Base-by-base conservation (phyloP, 2,113 vertebrate species). In the Myrmecophaga tridactyla region DNA sequence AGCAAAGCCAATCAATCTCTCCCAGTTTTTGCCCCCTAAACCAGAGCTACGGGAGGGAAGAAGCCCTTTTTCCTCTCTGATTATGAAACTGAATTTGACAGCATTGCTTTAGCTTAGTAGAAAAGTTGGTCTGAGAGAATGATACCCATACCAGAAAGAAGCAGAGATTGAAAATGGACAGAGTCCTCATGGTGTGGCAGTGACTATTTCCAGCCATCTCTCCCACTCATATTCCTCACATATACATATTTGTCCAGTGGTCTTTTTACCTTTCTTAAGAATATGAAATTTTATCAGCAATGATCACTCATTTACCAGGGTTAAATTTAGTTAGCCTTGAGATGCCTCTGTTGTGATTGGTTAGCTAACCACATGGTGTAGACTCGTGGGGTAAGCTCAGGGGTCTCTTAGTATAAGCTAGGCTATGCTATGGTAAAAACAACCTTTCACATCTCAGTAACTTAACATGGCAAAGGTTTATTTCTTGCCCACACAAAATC, bases 351-450 rank as follows among this genome's bases (percentile, higher is more conserved):
- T 46, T 6, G 46, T 18, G 56, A 82, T 43, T 34, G 14, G n/a
- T 83, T 80, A 21, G 25, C 53, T 78, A 41, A 78, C 21, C 21
- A 72, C 34, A 82, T 46, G 34, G 46, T 9, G 34, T 11, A 29
- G 56, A 14, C 56, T 58, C 43, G 27, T 20, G 12, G 27, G 21
- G n/a, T 27, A 20, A 43, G 12, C 12, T 77, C 76, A 51, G 60
- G 15, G 7, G 7, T 43, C 20, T 92, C n/a, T 75, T 92, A 25
- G 27, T 76, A 60, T 81, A 90, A 81, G 7, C 17, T 80, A 75
- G 70, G 13, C 12, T 96, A 60, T 93, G 60, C 23, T 70, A 4
- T 27, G 14, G 70, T 60, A 76, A 93, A 65, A 83, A 94, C 39
- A 81, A 91, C 3, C 6, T 13, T 46, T 90, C 36, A 48, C 4